Percentiles rank a stretch among this genome's conserved stretches.
phyloP scores from a whole-genome alignment of 2,888 invertebrate species.

The Rhogogaster chlorosoma region DNA sequence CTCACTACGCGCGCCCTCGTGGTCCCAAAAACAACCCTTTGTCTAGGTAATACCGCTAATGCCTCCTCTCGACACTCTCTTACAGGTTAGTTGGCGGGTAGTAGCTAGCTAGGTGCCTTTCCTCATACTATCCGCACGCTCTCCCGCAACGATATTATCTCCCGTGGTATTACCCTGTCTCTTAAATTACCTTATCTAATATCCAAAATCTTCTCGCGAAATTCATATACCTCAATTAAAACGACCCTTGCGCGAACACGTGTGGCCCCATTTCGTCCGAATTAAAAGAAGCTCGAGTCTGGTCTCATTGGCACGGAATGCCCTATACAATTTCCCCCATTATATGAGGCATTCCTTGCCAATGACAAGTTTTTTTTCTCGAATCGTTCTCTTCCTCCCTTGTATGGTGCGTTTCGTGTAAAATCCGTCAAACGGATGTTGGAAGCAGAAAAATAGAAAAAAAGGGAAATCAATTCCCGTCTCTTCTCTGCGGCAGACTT shows the following conservation, averaged over 20 bases:
- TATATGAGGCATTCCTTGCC: background rate
- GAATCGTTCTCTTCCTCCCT: background rate
- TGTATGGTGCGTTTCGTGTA: background rate
- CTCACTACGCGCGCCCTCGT: conserved; percentile 17
- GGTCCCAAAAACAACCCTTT: conserved; percentile 52
- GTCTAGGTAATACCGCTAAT: conserved; percentile 49
- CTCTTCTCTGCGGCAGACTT: background rate
- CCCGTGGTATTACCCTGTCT: conserved; percentile 38
- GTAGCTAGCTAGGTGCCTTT: background rate
- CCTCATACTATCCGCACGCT: background rate
- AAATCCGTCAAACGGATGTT: background rate
- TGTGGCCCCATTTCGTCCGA: background rate
- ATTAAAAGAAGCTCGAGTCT: background rate
- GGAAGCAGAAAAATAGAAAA: background rate
- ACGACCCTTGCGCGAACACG: background rate
- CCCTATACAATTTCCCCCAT: background rate
- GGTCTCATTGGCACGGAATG: background rate
- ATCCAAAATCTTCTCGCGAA: conserved; percentile 31
- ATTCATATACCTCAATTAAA: conserved; percentile 11
- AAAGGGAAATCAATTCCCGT: background rate
- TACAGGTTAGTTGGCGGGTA: conserved; percentile 17
- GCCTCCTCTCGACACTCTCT: conserved; percentile 48
- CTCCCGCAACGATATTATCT: conserved; percentile 23
- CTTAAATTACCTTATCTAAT: conserved; percentile 46
- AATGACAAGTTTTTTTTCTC: background rate